Percentiles rank a stretch among this genome's conserved stretches.
Conservation (phyloP, 2,888 invertebrate genomes). For the Hirtodrosophila histrioides region DNA sequence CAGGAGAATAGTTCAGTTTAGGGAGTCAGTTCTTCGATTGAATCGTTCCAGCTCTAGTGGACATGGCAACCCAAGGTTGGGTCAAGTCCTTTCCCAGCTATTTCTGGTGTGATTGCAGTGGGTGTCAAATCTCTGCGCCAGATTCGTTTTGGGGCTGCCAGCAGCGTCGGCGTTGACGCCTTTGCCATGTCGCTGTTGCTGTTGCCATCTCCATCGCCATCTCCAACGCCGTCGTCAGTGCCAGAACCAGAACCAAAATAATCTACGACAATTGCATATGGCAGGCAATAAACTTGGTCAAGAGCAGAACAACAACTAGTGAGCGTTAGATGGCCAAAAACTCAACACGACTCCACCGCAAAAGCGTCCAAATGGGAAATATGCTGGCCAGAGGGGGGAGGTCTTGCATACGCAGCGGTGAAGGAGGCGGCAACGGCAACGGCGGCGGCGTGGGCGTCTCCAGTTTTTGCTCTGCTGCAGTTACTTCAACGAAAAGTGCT, state of each 20-base stretch:
- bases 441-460: slow-evolving; percentile 37
- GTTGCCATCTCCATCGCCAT: not conserved
- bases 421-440: not conserved
- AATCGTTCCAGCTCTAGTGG: too few species aligned
- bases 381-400: not conserved
- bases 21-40: too few species aligned
- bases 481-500: slow-evolving; percentile 63
- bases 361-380: not conserved
- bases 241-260: slow-evolving; percentile 55
- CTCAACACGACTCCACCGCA: not conserved
- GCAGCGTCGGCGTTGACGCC: slow-evolving; percentile 42
- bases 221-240: slow-evolving; percentile 1
- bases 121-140: slow-evolving; percentile 52
- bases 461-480: slow-evolving; percentile 36
- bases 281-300: slow-evolving; percentile 81
- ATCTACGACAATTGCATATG: slow-evolving; percentile 80
- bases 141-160: slow-evolving; percentile 16
- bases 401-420: slow-evolving; percentile 2
- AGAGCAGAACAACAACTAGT: slow-evolving; percentile 61
- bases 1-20: too few species aligned
- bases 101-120: slow-evolving; percentile 41
- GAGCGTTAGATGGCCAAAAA: slow-evolving; percentile 3
- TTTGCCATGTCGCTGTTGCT: slow-evolving; percentile 52
- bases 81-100: slow-evolving; percentile 30
- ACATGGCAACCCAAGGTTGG: not conserved